phyloP scores from a whole-genome alignment of 2,113 vertebrate species.

The Marmota monax region DNA sequence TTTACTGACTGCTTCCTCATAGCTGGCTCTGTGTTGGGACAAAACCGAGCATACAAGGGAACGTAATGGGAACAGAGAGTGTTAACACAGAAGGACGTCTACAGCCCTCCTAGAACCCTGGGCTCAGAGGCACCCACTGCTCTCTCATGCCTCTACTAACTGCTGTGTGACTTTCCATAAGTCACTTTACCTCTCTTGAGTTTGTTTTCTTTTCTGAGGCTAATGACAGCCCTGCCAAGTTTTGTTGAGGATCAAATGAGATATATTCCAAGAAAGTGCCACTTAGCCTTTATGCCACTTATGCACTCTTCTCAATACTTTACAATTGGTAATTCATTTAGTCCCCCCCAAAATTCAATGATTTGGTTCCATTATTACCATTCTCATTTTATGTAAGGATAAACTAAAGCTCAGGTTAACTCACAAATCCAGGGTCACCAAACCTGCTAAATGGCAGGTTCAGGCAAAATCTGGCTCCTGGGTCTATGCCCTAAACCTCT shows the following conservation, averaged over 20 bases:
- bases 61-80: neutral
- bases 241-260: neutral
- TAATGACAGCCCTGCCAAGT: neutral
- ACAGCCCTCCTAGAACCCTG: neutral
- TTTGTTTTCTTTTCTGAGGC: constrained; percentile 26
- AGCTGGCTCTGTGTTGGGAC: neutral
- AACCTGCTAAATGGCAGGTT: neutral
- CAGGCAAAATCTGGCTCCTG: neutral
- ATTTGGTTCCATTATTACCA: neutral
- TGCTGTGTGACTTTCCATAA: neutral
- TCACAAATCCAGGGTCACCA: neutral
- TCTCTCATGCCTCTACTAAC: neutral
- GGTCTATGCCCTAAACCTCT: neutral
- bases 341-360: neutral
- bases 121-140: neutral
- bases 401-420: neutral
- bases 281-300: too few species aligned
- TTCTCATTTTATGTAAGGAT: neutral
- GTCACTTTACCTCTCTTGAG: neutral
- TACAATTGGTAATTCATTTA: neutral
- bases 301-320: neutral
- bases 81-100: neutral
- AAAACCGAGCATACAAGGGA: neutral
- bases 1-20: neutral
- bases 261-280: neutral